Conservation (phyloP, 2,888 invertebrate genomes). For the Dryadula phaetusa region DNA sequence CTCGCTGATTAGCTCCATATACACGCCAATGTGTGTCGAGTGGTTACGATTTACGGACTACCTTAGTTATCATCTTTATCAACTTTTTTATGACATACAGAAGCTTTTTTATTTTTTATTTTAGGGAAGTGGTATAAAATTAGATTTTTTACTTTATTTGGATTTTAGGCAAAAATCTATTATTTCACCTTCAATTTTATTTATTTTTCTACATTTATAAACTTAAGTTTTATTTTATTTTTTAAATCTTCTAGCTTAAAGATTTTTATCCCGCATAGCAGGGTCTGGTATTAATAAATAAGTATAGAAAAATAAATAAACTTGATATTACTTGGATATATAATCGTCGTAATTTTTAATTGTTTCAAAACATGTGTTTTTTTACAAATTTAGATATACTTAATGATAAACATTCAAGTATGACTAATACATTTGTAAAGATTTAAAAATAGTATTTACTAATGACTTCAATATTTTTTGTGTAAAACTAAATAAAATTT, state of each 20-base stretch:
- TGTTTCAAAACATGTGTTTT: too few species aligned
- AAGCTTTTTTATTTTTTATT: not conserved
- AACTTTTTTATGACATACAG: not conserved
- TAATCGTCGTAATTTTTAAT: too few species aligned
- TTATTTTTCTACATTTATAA: too few species aligned
- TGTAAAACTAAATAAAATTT: constrained; percentile 31
- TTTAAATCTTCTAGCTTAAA: too few species aligned
- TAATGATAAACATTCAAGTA: not conserved
- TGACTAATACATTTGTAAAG: not conserved
- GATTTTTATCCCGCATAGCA: too few species aligned
- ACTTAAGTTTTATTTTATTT: too few species aligned
- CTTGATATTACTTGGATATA: too few species aligned
- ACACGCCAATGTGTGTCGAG: constrained; percentile 72
- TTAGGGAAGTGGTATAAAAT: not conserved
- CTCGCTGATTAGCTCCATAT: constrained; percentile 69
- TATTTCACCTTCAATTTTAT: too few species aligned
- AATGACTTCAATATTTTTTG: not conserved
- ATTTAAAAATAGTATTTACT: not conserved
- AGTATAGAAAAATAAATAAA: too few species aligned
- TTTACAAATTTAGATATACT: not conserved
- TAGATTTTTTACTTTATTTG: not conserved
- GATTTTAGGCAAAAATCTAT: too few species aligned
- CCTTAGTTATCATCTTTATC: not conserved
- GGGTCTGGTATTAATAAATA: too few species aligned
- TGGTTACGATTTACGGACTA: constrained; percentile 49